phyloP scores from a whole-genome alignment of 2,113 vertebrate genomes.

The Antennarius striatus region DNA sequence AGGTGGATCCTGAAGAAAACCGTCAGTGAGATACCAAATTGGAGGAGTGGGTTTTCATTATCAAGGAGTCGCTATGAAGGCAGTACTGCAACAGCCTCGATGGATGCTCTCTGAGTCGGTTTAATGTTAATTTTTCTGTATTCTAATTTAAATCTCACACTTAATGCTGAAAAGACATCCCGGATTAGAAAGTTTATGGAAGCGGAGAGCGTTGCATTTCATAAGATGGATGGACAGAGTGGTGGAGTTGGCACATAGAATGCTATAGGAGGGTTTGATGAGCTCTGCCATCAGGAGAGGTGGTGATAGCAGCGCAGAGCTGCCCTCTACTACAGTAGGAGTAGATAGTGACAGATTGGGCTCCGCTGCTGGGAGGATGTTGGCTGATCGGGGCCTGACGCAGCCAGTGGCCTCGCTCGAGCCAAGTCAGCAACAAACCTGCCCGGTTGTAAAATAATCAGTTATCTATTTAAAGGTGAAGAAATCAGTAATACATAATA shows the following conservation, averaged over 20 bases:
- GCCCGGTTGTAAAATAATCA: slow-evolving; percentile 40
- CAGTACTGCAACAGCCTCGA: too few relatives aligned
- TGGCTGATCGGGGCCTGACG: slow-evolving; percentile 34
- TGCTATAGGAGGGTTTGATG: slow-evolving; percentile 20
- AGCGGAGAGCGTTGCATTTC: too few relatives aligned
- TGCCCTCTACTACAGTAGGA: slow-evolving; percentile 35
- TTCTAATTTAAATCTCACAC: too few relatives aligned
- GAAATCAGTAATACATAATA: too few relatives aligned
- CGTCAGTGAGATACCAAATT: too few relatives aligned
- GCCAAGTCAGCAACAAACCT: slow-evolving; percentile 55
- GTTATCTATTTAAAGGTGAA: slow-evolving; percentile 5
- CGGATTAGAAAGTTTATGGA: too few relatives aligned
- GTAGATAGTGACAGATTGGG: slow-evolving; percentile 66
- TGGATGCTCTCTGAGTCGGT: too few relatives aligned
- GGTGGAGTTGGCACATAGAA: slow-evolving; percentile 6
- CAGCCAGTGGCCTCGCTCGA: slow-evolving; percentile 33
- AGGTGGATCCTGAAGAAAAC: too few relatives aligned
- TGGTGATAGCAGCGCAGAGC: slow-evolving; percentile 14
- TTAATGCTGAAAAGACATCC: too few relatives aligned
- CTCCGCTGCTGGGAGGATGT: slow-evolving; percentile 46
- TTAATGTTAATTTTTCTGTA: too few relatives aligned
- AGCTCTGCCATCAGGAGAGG: slow-evolving; percentile 12
- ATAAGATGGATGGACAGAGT: background rate
- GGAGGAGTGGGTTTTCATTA: too few relatives aligned
- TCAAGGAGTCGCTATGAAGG: too few relatives aligned